A percentile compares a stretch with the other conserved stretches of the same genome.
These are phyloP conservation scores for Dreissena rostriformis DNA, from an alignment of 1,140 invertebrate species.

Conservation along the genomic window DNA sequence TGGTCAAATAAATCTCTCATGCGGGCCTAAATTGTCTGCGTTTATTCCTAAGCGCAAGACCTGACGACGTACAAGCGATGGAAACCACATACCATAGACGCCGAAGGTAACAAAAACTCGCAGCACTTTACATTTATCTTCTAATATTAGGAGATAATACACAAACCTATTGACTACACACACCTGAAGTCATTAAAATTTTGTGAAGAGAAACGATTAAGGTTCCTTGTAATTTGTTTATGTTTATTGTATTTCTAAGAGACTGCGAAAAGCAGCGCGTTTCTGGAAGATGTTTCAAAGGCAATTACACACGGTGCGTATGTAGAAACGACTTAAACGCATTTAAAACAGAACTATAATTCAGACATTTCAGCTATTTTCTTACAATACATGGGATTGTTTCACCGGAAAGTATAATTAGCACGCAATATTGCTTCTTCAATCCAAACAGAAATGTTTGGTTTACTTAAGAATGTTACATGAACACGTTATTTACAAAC, in stretches of 20 bases:
- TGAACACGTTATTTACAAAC: no score
- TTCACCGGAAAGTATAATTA: no score
- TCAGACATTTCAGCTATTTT: no score
- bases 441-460: no score
- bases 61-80: not conserved
- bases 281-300: no score
- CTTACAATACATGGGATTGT: no score
- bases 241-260: slow-evolving; percentile 8
- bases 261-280: not conserved
- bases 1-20: slow-evolving; percentile 8
- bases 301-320: no score
- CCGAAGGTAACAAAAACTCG: not conserved
- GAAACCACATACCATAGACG: slow-evolving; percentile 5
- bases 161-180: not conserved
- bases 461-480: no score
- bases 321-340: no score
- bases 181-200: slow-evolving; percentile 12
- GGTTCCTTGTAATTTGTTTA: not conserved
- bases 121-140: slow-evolving; percentile 5
- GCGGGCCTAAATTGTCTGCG: not conserved
- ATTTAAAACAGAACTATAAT: no score
- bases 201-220: slow-evolving; percentile 1
- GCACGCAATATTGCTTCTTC: no score
- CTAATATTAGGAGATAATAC: slow-evolving; percentile 3
- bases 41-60: not conserved